Base-by-base conservation (phyloP, 2,888 invertebrate genomes). In the Abrostola tripartita region DNA sequence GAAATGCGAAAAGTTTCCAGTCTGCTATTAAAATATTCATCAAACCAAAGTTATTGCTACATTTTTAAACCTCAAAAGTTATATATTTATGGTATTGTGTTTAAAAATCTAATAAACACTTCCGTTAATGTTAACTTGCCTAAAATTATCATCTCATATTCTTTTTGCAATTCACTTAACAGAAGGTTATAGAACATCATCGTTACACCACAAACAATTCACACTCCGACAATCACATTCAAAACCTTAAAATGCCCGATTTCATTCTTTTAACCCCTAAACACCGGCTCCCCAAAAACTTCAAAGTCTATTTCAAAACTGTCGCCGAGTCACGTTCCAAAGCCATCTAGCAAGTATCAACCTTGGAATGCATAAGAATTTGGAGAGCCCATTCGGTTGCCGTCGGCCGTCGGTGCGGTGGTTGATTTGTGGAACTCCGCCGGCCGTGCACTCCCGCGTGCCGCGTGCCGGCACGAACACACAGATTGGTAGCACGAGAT, bases 391-490 rank as follows among this genome's bases (percentile, higher is more conserved):
- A 60, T 65, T 72, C 69, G 60, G 64, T 58, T 75, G 71, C 71
- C 65, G 72, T 52, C 72, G 71, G 57, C 61, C 67, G 73, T 59
- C 61, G 64, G 55, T 24, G 24, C 42, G 55, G 66, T 76, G 79
- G 86, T 86, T 86, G 87, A 89, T 90, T 90, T 90, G 89, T 88
- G 85, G 83, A 78, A 61, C 64, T 67, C 67, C 68, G 74, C 61
- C 75, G 67, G 57, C 64, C 72, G 67, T 68, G 78, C 74, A 14
- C 24, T 76, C 71, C 71, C 68, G 69, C 63, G 68, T 59, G 61
- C 78, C 65, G 84, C 85, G 77, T 88, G 81, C 88, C 87, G 56
- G 60, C 88, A 87, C 87, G 88, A 68, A 68, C 75, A 51, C 58
- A 65, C 52, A 49, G 68, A 68, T 69, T 73, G 68, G 65, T 52